Percentiles rank a stretch among this genome's conserved stretches.
phyloP scores from a whole-genome alignment of 23 tunicate genomes.

The Styela plicata region DNA sequence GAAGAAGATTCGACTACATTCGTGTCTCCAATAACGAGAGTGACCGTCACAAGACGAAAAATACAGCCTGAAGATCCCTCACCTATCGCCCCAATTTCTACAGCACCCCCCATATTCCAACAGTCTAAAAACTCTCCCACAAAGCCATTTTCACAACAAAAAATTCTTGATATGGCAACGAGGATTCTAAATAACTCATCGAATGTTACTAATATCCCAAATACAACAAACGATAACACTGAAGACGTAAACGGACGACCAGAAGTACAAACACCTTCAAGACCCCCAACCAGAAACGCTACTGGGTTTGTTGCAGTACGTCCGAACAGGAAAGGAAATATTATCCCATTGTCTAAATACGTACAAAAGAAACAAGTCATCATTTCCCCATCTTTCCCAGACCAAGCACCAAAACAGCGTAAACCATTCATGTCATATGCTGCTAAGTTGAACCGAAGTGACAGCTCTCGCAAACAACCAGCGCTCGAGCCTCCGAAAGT shows the following conservation, averaged over 20 bases:
- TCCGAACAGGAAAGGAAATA: conserved; percentile 39
- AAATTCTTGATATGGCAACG: conserved; percentile 35
- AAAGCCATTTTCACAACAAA: conserved; percentile 18
- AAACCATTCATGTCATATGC: conserved; percentile 39
- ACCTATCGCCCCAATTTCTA: neutral
- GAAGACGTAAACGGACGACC: neutral
- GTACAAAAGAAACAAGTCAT: conserved; percentile 79
- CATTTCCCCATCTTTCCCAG: conserved; percentile 65
- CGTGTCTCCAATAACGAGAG: conserved; percentile 71
- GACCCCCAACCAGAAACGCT: conserved; percentile 3
- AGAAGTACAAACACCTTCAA: conserved; percentile 13
- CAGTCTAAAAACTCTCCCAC: neutral
- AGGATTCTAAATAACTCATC: conserved; percentile 34
- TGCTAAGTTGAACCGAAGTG: conserved; percentile 1
- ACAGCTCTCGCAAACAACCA: neutral
- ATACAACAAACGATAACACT: conserved; percentile 6
- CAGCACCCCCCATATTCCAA: too few species aligned
- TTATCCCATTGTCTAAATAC: conserved; percentile 41
- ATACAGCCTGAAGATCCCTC: conserved; percentile 9
- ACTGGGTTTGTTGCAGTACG: conserved; percentile 13
- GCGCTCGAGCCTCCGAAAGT: neutral
- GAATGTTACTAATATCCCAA: neutral
- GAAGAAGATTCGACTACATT: conserved; percentile 44
- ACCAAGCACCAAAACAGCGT: conserved; percentile 43
- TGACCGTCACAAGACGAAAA: conserved; percentile 69